Percentiles rank a stretch among this genome's conserved stretches.
phyloP scores from a whole-genome alignment of 1,140 invertebrate genomes.

The Drosophila auraria region DNA sequence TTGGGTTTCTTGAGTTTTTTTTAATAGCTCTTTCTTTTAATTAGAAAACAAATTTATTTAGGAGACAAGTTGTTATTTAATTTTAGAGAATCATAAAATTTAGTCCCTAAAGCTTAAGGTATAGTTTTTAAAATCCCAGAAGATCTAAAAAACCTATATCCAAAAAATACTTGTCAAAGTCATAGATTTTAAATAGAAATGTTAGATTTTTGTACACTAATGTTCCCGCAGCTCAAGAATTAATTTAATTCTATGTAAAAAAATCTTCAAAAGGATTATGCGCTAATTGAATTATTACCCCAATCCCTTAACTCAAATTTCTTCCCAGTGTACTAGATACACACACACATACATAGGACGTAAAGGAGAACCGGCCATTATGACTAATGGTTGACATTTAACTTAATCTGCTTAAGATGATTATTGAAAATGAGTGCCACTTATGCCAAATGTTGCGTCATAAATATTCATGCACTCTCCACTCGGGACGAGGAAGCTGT shows the following conservation, averaged over 20 bases:
- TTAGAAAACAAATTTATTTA: no score
- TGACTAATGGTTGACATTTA: constrained; percentile 84
- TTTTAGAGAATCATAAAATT: not conserved
- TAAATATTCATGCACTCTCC: constrained; percentile 81
- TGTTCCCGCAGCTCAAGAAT: no score
- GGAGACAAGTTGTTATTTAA: not conserved
- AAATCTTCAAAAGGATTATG: not conserved
- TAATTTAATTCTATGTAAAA: no score
- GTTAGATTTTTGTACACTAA: no score
- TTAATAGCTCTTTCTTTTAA: no score
- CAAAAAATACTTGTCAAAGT: not conserved
- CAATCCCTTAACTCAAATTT: not conserved
- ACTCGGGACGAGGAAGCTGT: not conserved
- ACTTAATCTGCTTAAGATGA: constrained; percentile 84
- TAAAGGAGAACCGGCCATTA: constrained; percentile 73
- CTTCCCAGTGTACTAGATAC: constrained; percentile 9
- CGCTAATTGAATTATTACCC: not conserved
- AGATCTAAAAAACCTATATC: not conserved
- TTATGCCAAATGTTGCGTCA: constrained; percentile 83
- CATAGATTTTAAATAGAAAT: no score
- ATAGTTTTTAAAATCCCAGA: not conserved
- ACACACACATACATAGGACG: constrained; percentile 15
- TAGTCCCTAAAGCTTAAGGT: not conserved
- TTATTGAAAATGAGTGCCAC: constrained; percentile 84
- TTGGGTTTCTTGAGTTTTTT: no score